Evolutionary conservation across 2,113 vertebrate genomes (phyloP), one percentile per base, ranked within the genome.

Genomic region (Girardinichthys multiradiatus): DNA sequence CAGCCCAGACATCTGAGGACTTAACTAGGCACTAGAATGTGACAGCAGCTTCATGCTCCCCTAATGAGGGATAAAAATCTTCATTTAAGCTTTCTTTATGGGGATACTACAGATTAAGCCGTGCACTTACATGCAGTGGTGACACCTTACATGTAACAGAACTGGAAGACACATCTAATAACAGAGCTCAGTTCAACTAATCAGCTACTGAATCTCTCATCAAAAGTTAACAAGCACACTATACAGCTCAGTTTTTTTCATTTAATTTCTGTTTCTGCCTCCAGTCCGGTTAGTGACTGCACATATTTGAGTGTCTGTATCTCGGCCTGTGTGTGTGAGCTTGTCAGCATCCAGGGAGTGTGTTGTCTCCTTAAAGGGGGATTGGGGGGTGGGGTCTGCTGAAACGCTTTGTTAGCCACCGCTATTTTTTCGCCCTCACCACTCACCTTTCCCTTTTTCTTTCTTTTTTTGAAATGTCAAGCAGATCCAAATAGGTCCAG

Each of bases 381-480:
- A n/a, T n/a, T n/a, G n/a, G n/a, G 74, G 66, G 61, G 30, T 72
- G 74, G 67, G 61, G 30, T 68, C 64, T 71, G 69, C 61, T 30
- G 76, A 83, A 75, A 76, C 6, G 74, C 85, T 92, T 92, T 89
- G 84, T 89, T 91, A 85, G 81, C 72, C 65, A 24, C 62, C 4
- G 70, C 86, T 74, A 88, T 87, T 84, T 80, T 79, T 74, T 84
- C 57, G n/a, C 68, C 33, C 83, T 82, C 81, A 79, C 86, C 87
- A 72, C 57, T 87, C 79, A 76, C 72, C 82, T 67, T 73, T 71
- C 42, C 64, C 31, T 58, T 73, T 51, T 70, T 78, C 51, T 73
- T 57, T 72, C 80, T 87, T 88, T 84, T 72, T 70, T 78, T 76
- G 51, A 94, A 94, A 92, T 93, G 93, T 92, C 92, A 94, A 89